Evolutionary conservation across 2,113 vertebrate genomes (phyloP), one percentile per base, ranked within the genome.

Genomic region (Crotalus horridus): DNA sequence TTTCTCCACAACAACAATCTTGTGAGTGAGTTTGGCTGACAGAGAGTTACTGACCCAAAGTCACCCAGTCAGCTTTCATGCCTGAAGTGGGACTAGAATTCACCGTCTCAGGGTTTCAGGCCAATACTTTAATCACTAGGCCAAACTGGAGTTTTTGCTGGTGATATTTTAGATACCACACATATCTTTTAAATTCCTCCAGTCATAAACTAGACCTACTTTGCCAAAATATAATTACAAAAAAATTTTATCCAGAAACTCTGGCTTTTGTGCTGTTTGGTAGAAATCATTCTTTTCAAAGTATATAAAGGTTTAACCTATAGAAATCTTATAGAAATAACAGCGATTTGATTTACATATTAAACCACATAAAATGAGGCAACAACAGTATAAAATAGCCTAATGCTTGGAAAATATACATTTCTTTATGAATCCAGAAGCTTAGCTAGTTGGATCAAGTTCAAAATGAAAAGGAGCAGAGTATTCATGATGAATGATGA

Each of bases 141-240:
- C 11, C 53, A 54, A 54, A 54, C 53, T 54, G 53, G 53, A 89
- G 94, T 29, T 81, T 39, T 51, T 88, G 51, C 29, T 59, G 58
- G 2, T 93, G 94, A 93, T 58, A 93, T 39, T 85, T 85, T 92
- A 96, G 89, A 91, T 55, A 89, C 86, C 90, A 48, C 69, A 92
- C 91, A 48, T 54, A 10, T 92, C 90, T 91, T 29, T 85, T 87
- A 64, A 90, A 90, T 94, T 92, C 93, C 61, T 95, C 94, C 90
- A 87, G 91, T 92, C 55, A 93, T 58, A 91, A 7, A 17, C 59
- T 24, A 86, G n/a, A 59, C 56, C 88, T 1, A n/a, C 69, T 94
- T 89, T 1, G 0, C 90, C 85, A 7, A 8, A 24, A 33, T 1
- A 6, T 85, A 10, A 8, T 53, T 94, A 81, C 13, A 91, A 39